Base-by-base conservation (phyloP, 2,113 vertebrate species). In the Cyanoderma ruficeps region DNA sequence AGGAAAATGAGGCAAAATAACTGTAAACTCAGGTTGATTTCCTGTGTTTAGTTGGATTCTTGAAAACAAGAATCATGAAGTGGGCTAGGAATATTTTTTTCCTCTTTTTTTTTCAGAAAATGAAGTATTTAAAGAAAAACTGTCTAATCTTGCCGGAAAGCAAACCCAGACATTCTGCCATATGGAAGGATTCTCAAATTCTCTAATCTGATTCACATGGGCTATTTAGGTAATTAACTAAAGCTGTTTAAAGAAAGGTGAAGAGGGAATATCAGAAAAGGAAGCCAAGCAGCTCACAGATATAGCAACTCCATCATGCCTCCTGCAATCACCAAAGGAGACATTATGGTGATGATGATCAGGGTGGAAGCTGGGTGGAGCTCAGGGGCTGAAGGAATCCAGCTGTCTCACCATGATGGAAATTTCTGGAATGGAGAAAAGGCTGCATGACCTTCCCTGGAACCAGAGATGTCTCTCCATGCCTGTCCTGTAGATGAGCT, bases 151-250 rank as follows among this genome's bases (percentile, higher is more conserved):
- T 88, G 28, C 41, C 9, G 6, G 49, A 89, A 94, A 92, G 91
- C 46, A 91, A 89, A 71, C 13, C 17, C 74, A 89, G 74, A 95
- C 35, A 90, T 83, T 76, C 61, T 88, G 67, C 70, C 92, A 96
- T 88, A 96, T 85, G 79, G 88, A 92, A 94, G 76, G 42, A 80
- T 69, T 85, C 88, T 77, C 57, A 53, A 50, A 94, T 85, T 90
- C 92, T 92, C 88, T 82, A 57, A 82, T 92, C 82, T 90, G 82
- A 93, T 93, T 93, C 94, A 95, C 70, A 80, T 60, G 83, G 85
- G 68, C 71, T 93, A 90, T 83, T 94, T 88, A 83, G 83, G 50
- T 83, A 94, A 93, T 95, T 92, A 94, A 89, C 69, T 87, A 77
- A 85, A 95, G 59, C 71, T 90, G 79, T 78, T 91, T 79, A 93